Evolutionary conservation across 2,888 invertebrate species (phyloP).

Genomic region (Chymomyza procnemis): DNA sequence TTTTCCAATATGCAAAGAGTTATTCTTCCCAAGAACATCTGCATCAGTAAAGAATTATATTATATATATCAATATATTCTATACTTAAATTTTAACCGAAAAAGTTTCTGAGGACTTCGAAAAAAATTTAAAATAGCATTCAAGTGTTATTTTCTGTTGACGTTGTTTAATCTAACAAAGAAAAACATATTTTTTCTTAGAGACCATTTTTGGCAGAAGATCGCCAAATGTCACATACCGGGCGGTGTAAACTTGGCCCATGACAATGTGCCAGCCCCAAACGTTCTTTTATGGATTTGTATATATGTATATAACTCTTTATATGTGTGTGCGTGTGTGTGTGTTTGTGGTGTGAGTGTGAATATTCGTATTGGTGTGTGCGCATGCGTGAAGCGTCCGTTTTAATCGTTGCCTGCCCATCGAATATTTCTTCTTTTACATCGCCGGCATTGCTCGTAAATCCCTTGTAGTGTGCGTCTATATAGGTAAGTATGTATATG

Average conservation of each 20-base stretch:
- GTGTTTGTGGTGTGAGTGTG: constrained; percentile 11
- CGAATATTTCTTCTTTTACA: constrained; percentile 65
- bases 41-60: too few species aligned
- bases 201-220: too few species aligned
- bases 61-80: too few species aligned
- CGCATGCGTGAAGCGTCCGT: constrained; percentile 75
- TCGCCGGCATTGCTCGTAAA: constrained; percentile 68
- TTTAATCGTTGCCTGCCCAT: constrained; percentile 73
- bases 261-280: background rate
- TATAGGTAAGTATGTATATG: background rate
- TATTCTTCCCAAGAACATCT: too few species aligned
- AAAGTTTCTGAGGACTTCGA: too few species aligned
- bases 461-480: constrained; percentile 49
- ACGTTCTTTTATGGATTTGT: background rate
- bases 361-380: constrained; percentile 36
- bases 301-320: constrained; percentile 1
- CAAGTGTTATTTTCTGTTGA: too few species aligned
- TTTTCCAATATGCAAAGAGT: too few species aligned
- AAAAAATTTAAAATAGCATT: too few species aligned
- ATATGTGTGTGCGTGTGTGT: constrained; percentile 23
- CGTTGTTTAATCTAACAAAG: too few species aligned
- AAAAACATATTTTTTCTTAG: too few species aligned
- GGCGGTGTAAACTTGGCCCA: background rate
- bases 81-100: too few species aligned
- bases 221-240: too few species aligned